Base-by-base conservation (phyloP, 2,888 invertebrate genomes). In the Nomada fucata region DNA sequence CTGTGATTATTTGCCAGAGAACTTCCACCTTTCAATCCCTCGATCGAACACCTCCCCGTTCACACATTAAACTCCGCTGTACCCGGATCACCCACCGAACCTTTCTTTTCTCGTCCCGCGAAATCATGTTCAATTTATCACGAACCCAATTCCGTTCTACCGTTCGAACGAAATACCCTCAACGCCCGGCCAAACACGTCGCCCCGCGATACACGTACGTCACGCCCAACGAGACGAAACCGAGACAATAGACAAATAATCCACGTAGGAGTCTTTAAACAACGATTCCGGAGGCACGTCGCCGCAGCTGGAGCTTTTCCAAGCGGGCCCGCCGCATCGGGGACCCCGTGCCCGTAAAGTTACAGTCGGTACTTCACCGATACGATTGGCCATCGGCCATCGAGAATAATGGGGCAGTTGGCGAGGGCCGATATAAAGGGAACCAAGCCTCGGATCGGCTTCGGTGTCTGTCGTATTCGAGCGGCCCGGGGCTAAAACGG, bases 331-430 rank as follows among this genome's bases (percentile, higher is more conserved):
- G 36, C 26, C 67, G 52, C 64, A 80, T 72, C 83, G 77, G 76
- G 80, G 81, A 76, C 88, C 83, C 82, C 82, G 87, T 85, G 71
- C 83, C 85, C 85, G 88, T 90, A 89, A 89, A 90, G 88, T 88
- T 87, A 89, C 89, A 90, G 90, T 91, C 88, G 91, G 91, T 91
- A 90, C 90, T 89, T 89, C 83, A 89, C 87, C 90, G 89, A 88
- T 91, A 91, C 90, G 88, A 91, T 91, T 92, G 90, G 91, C 91
- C 91, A 92, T 91, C 90, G 91, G 92, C 89, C 90, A 92, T 92
- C 86, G 90, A 89, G 89, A 92, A 92, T 92, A 92, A 92, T 92
- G 92, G 91, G 90, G 89, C 90, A 90, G 91, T 92, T 90, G 88
- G 89, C 86, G 89, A 89, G 89, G 86, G 89, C 89, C 90, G 90